Evolutionary conservation across 1,140 invertebrate genomes (phyloP), one percentile per base, ranked within the genome.

Genomic region (Bursaphelenchus mucronatus): DNA sequence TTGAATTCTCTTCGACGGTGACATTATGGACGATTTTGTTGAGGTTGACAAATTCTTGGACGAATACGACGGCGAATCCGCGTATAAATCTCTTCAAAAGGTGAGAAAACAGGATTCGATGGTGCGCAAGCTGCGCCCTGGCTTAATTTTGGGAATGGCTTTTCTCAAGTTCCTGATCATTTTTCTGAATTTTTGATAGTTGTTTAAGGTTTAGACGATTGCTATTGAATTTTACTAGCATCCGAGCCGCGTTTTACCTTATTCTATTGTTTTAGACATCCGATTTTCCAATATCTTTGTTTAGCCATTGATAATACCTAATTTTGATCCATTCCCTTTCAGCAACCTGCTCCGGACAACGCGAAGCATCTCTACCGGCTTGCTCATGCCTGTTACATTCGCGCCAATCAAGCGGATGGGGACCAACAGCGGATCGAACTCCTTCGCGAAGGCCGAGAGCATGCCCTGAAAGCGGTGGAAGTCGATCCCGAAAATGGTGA

Each of bases 381-480:
- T 41, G 30, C 17, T 10, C 40, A 57, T 43, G 55, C 55, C 19
- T 57, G 55, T 40, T 57, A 57, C 39, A 57, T 57, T 17, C 40
- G 43, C 19, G 55, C 55, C n/a, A 57, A 57, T 45, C 46, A 44
- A 7, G 46, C 4, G 11, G 17, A 57, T 21, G 55, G 19, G 7
- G 30, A 17, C 9, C 30, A 57, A 43, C 4, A 57, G 30, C 55
- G 55, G 4, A 19, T 19, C 13, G 30, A 40, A 6, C 17, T 44
- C 17, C 55, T 57, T 5, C 55, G 43, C 13, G 55, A 57, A 39
- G 55, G 30, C 17, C 19, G 46, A 15, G 30, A 43, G 19, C 44
- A 57, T 17, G 46, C 46, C 39, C 6, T 13, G 19, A 6, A 41
- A 15, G 55, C 55, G 19, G 43, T 44, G 10, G 55, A 40, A 40